phyloP scores from a whole-genome alignment of 2,113 vertebrate genomes.

The Glaucomys volans region DNA sequence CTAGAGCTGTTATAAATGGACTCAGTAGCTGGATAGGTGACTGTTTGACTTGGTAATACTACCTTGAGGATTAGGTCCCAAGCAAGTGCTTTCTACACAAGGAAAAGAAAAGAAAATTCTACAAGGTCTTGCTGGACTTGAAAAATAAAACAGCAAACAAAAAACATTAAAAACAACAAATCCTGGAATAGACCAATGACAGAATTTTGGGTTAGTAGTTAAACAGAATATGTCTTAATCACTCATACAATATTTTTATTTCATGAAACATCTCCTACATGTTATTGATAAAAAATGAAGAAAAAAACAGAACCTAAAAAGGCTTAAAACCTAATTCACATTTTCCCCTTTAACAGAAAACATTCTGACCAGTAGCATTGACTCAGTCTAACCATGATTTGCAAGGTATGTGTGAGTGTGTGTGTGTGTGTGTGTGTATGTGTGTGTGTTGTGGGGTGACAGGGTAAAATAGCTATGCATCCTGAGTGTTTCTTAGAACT shows the following conservation, averaged over 20 bases:
- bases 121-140: background rate
- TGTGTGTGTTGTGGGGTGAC: background rate
- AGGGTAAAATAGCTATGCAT: background rate
- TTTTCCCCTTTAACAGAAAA: background rate
- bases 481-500: background rate
- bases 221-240: background rate
- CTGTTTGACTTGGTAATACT: background rate
- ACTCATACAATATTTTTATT: background rate
- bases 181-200: background rate
- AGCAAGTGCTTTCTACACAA: background rate
- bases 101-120: background rate
- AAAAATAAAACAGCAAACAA: background rate
- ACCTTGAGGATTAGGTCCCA: background rate
- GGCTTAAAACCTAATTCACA: background rate
- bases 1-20: background rate
- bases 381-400: background rate
- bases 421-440: background rate
- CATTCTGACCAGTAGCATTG: background rate
- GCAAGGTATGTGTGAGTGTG: background rate
- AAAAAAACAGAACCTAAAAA: background rate
- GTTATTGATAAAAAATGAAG: background rate
- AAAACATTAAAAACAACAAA: background rate
- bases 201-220: background rate
- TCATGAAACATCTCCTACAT: background rate
- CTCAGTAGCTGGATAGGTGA: background rate